A percentile compares a stretch with the other conserved stretches of the same genome.
These are phyloP conservation scores for Okapia johnstoni DNA, from an alignment of 2,113 vertebrate genomes.

Conservation along the genomic window DNA sequence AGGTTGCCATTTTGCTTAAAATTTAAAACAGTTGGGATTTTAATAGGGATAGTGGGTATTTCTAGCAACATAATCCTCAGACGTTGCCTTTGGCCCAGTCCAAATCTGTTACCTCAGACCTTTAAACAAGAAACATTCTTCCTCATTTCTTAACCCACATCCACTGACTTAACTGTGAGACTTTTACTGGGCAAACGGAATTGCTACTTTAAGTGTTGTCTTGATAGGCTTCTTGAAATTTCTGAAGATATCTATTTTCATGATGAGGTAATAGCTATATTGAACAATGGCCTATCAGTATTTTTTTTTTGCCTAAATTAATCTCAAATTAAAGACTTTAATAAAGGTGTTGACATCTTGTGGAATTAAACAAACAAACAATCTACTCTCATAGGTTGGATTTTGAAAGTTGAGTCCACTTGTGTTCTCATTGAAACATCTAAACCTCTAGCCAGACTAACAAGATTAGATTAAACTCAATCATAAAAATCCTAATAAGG, in stretches of 20 bases:
- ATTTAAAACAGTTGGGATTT: not conserved
- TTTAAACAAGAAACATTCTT: not conserved
- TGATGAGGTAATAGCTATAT: not conserved
- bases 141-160: not conserved
- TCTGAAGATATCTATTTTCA: not conserved
- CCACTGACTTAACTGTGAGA: not conserved
- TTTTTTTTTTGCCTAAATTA: not conserved
- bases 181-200: not conserved
- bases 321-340: not conserved
- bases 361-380: not conserved
- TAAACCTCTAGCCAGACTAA: not conserved
- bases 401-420: not conserved
- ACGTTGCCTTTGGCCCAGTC: not conserved
- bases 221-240: not conserved
- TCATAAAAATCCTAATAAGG: not conserved
- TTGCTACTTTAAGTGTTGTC: not conserved
- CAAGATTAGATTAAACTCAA: not conserved
- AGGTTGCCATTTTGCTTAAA: not conserved
- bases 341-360: not conserved
- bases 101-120: not conserved
- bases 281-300: not conserved
- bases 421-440: not conserved
- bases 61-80: not conserved
- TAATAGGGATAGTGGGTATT: not conserved
- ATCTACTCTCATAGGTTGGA: not conserved